Conservation (phyloP, 1,140 invertebrate species). For the Pseudomyrmex dendroicus region DNA sequence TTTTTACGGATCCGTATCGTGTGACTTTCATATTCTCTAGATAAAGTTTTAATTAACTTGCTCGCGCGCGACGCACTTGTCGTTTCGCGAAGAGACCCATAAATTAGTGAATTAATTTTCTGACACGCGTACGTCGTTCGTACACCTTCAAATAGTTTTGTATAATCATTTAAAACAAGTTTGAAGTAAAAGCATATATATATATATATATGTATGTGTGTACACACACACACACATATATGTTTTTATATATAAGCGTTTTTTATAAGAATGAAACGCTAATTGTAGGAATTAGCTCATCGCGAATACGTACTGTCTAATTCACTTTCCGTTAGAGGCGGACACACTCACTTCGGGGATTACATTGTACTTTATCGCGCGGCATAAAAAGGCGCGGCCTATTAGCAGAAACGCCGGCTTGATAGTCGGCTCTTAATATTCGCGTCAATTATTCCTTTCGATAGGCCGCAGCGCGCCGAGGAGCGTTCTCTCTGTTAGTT, state of each 20-base stretch:
- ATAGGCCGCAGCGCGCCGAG: neutral
- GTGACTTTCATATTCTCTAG: slow-evolving; percentile 37
- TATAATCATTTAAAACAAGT: too few relatives aligned
- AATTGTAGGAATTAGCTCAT: neutral
- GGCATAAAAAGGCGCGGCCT: slow-evolving; percentile 56
- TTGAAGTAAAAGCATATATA: too few relatives aligned
- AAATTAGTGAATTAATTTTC: slow-evolving; percentile 31
- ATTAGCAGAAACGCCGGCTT: slow-evolving; percentile 25
- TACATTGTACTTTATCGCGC: slow-evolving; percentile 19
- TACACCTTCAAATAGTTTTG: slow-evolving; percentile 4
- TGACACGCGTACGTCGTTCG: neutral
- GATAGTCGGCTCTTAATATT: slow-evolving; percentile 56
- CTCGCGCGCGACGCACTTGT: neutral
- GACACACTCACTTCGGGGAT: neutral
- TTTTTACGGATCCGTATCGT: neutral
- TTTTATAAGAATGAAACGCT: too few relatives aligned
- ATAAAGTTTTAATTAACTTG: slow-evolving; percentile 51
- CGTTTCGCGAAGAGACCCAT: slow-evolving; percentile 24
- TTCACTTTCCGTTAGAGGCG: slow-evolving; percentile 24
- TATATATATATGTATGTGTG: too few relatives aligned
- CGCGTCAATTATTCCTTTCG: slow-evolving; percentile 52
- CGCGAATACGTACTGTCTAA: slow-evolving; percentile 4
- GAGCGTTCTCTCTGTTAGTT: slow-evolving; percentile 31
- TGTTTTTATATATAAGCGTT: too few relatives aligned
- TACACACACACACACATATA: too few relatives aligned